These are phyloP conservation scores for Acleris sparsana DNA, from an alignment of 2,888 invertebrate species.

Conservation along the genomic window DNA sequence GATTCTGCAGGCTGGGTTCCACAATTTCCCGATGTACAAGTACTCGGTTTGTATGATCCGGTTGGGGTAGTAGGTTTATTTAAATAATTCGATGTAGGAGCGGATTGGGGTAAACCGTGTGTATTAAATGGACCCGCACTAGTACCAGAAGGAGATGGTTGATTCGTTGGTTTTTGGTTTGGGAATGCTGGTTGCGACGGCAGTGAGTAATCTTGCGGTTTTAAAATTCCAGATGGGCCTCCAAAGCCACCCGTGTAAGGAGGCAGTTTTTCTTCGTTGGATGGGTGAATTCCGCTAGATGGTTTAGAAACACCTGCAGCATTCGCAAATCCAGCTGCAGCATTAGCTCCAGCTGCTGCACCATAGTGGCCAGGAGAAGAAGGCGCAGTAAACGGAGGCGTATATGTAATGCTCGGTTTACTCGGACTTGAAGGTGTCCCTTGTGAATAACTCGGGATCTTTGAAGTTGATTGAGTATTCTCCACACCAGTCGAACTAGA, in stretches of 20 bases:
- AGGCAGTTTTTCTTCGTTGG: constrained; percentile 43
- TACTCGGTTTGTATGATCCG: constrained; percentile 9
- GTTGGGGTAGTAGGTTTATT: constrained; percentile 9
- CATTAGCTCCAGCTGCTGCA: constrained; percentile 21
- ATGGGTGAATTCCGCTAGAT: constrained; percentile 35
- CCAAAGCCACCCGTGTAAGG: constrained; percentile 59
- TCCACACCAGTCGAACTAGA: constrained; percentile 11
- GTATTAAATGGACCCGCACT: constrained; percentile 30
- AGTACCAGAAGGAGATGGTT: constrained; percentile 35
- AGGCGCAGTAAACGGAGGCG: constrained; percentile 26
- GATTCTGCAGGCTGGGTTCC: constrained; percentile 15
- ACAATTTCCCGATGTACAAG: constrained; percentile 37
- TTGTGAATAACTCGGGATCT: constrained; percentile 7
- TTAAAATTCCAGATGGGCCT: constrained; percentile 57
- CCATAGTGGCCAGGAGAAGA: constrained; percentile 23
- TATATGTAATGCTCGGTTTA: constrained; percentile 28
- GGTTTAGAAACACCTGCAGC: constrained; percentile 31
- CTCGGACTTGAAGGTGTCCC: not conserved
- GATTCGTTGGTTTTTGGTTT: constrained; percentile 27
- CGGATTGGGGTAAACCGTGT: constrained; percentile 42
- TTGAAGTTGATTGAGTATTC: constrained; percentile 2
- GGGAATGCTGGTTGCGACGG: constrained; percentile 41
- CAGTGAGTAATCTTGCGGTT: constrained; percentile 55
- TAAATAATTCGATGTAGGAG: constrained; percentile 33
- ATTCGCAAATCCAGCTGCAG: constrained; percentile 7